Percentiles rank a stretch among this genome's conserved stretches.
Evolutionary conservation across 1,140 invertebrate genomes (phyloP).

Genomic region (Heliconius hewitsoni): DNA sequence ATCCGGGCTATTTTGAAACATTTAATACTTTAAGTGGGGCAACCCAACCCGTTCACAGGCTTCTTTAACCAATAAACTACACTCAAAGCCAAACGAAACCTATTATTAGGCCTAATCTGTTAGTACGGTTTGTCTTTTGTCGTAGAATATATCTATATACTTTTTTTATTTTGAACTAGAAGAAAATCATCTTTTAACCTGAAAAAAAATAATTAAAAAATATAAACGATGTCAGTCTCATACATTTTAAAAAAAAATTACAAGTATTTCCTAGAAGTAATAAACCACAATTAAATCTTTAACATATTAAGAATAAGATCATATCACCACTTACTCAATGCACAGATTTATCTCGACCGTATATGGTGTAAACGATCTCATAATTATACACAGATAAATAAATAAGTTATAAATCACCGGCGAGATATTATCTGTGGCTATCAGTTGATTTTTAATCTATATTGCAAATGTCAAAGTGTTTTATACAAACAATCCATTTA

Average conservation of each 20-base stretch:
- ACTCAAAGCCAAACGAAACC: slow-evolving; percentile 12
- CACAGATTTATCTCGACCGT: slow-evolving; percentile 18
- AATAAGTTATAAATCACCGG: slow-evolving; percentile 43
- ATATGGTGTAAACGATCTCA: slow-evolving; percentile 31
- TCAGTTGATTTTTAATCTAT: slow-evolving; percentile 30
- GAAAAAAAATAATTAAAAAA: too few relatives aligned
- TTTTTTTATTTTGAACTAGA: background rate
- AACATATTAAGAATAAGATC: slow-evolving; percentile 18
- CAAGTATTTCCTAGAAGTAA: background rate
- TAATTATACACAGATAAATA: slow-evolving; percentile 36
- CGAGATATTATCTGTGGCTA: slow-evolving; percentile 32
- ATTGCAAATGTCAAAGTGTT: slow-evolving; percentile 11
- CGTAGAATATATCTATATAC: background rate
- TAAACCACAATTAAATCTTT: slow-evolving; percentile 25
- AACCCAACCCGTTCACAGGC: slow-evolving; percentile 9
- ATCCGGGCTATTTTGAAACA: slow-evolving; percentile 10
- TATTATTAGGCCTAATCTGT: slow-evolving; percentile 8
- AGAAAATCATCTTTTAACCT: background rate
- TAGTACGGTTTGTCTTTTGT: background rate
- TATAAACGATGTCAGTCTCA: too few relatives aligned
- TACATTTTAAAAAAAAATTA: background rate
- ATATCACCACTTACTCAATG: slow-evolving; percentile 16
- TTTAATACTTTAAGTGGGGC: slow-evolving; percentile 5
- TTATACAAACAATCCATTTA: slow-evolving; percentile 13
- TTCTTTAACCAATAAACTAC: slow-evolving; percentile 12